Percentiles rank a stretch among this genome's conserved stretches.
phyloP scores from a whole-genome alignment of 2,113 vertebrate genomes.

The Oophaga pumilio region DNA sequence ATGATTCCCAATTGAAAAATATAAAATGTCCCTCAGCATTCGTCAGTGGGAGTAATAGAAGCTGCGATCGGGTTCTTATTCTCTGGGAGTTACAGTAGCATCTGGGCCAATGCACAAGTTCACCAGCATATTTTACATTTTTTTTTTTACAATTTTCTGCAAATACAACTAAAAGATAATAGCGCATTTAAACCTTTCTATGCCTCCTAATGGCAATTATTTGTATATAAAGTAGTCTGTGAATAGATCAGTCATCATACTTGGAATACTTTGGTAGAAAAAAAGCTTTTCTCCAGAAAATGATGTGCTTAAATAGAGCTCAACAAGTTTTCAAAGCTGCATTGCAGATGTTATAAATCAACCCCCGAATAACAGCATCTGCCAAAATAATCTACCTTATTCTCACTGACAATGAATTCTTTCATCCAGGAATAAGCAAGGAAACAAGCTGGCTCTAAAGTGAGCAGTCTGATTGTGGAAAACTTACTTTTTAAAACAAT shows the following conservation, averaged over 20 bases:
- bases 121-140: no score
- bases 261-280: not conserved
- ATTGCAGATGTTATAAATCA: conserved; percentile 48
- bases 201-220: no score
- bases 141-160: no score
- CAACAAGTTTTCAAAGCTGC: conserved; percentile 2
- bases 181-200: no score
- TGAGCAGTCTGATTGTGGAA: not conserved
- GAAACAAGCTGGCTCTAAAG: conserved; percentile 32
- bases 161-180: no score
- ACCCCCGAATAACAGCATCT: conserved; percentile 55
- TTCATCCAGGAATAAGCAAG: conserved; percentile 59
- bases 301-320: not conserved
- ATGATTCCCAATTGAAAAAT: no score
- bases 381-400: conserved; percentile 59
- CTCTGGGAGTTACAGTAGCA: no score
- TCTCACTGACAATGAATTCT: conserved; percentile 59
- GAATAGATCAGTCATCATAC: not conserved
- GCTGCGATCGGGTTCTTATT: no score
- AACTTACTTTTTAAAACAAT: not conserved
- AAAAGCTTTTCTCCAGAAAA: not conserved
- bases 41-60: no score
- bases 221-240: not conserved
- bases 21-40: no score
- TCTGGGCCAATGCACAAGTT: no score